Evolutionary conservation across 2,888 invertebrate genomes (phyloP).

Genomic region (Hydriomena furcata): DNA sequence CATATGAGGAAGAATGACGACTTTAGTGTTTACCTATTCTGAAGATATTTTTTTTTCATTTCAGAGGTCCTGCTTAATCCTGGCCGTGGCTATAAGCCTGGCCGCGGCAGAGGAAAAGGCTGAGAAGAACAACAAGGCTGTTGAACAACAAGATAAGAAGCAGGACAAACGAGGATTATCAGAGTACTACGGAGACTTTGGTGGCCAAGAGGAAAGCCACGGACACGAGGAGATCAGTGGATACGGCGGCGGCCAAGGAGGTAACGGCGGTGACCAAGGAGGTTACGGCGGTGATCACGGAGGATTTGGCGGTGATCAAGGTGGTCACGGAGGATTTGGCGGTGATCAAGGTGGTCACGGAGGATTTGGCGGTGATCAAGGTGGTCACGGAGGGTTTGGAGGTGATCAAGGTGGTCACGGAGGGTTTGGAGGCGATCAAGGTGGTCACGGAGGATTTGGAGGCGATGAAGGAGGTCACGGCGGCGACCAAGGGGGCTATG

Average conservation of each 20-base stretch:
- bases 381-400: no score
- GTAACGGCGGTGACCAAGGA: conserved; percentile 38
- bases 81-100: conserved; percentile 81
- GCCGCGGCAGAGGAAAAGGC: conserved; percentile 83
- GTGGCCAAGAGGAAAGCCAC: conserved; percentile 49
- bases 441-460: conserved; percentile 62
- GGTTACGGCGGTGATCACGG: conserved; percentile 42
- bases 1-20: no score
- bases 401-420: conserved; percentile 40
- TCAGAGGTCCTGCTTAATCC: conserved; percentile 76
- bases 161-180: conserved; percentile 83
- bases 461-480: conserved; percentile 45
- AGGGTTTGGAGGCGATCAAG: conserved; percentile 42
- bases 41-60: conserved; percentile 36
- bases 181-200: conserved; percentile 73
- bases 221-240: conserved; percentile 42
- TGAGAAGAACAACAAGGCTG: conserved; percentile 71
- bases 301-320: conserved; percentile 36
- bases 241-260: conserved; percentile 43
- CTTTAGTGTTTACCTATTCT: no score
- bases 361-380: conserved; percentile 41
- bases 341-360: conserved; percentile 40
- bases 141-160: conserved; percentile 77
- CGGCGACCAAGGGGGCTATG: conserved; percentile 43
- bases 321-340: conserved; percentile 39